Conservation (phyloP, 2,888 invertebrate genomes). For the Leucoma salicis region DNA sequence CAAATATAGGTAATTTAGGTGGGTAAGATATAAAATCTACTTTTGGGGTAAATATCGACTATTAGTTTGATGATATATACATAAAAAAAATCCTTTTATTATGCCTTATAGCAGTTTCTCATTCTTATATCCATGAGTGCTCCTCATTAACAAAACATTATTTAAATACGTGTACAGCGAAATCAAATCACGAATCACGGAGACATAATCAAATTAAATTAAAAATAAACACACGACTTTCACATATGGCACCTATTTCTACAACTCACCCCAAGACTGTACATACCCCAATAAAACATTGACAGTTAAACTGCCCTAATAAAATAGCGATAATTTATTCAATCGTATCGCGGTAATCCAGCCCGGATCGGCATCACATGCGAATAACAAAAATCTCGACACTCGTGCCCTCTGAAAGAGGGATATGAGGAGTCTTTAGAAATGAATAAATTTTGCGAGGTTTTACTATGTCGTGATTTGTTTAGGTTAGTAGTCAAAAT, state of each 20-base stretch:
- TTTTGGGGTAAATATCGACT: too few relatives aligned
- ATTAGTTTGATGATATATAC: too few relatives aligned
- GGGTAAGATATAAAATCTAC: too few relatives aligned
- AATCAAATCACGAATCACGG: constrained; percentile 27
- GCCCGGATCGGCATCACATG: constrained; percentile 46
- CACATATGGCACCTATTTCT: constrained; percentile 30
- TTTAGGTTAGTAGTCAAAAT: too few relatives aligned
- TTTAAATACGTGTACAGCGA: constrained; percentile 3
- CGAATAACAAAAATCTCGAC: constrained; percentile 67
- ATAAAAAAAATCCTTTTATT: too few relatives aligned
- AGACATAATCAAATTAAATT: constrained; percentile 27
- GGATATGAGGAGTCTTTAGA: constrained; percentile 6
- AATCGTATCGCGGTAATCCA: constrained; percentile 55
- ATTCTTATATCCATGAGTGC: too few relatives aligned
- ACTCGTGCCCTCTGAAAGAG: constrained; percentile 37
- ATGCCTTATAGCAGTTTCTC: too few relatives aligned
- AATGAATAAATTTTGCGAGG: background rate
- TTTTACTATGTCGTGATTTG: background rate
- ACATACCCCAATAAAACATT: constrained; percentile 14
- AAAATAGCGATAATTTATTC: constrained; percentile 66
- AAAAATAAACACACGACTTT: constrained; percentile 31
- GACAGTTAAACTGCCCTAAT: constrained; percentile 33
- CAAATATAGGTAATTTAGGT: too few relatives aligned
- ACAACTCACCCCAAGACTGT: constrained; percentile 2
- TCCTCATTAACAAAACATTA: background rate